A percentile compares a stretch with the other conserved stretches of the same genome.
Evolutionary conservation across 2,113 vertebrate genomes (phyloP).

Genomic region (Phrynosoma blainvillii): DNA sequence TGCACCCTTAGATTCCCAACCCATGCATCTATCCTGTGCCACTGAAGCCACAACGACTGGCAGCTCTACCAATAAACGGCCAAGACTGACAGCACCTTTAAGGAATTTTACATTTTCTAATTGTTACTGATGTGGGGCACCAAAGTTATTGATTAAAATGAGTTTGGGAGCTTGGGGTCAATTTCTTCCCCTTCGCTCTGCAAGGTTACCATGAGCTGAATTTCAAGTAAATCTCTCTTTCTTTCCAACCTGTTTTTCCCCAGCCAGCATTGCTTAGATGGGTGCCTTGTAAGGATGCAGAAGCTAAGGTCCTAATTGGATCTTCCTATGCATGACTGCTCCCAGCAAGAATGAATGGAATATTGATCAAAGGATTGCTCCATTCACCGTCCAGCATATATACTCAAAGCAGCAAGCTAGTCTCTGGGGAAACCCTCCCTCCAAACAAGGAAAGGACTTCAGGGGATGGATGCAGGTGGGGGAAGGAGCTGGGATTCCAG

Average conservation of each 20-base stretch:
- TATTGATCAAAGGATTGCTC: neutral
- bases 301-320: conserved; percentile 5
- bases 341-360: neutral
- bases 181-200: conserved; percentile 29
- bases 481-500: neutral
- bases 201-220: conserved; percentile 46
- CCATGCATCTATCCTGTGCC: no score
- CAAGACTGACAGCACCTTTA: neutral
- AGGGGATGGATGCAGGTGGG: no score
- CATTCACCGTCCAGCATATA: neutral
- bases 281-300: neutral
- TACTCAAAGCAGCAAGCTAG: neutral
- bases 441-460: neutral
- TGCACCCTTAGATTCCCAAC: neutral
- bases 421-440: neutral
- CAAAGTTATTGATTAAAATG: conserved; percentile 39
- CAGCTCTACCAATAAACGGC: conserved; percentile 18
- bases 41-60: neutral
- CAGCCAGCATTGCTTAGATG: conserved; percentile 1
- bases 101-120: conserved; percentile 41
- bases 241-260: conserved; percentile 38
- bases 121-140: conserved; percentile 38
- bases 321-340: neutral
- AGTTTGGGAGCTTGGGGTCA: conserved; percentile 26
- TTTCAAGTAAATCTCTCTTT: conserved; percentile 48